Evolutionary conservation across 2,797 vertebrate species (phyloP), one percentile per base, ranked within the genome.

Genomic region (Uromys caudimaculatus): DNA sequence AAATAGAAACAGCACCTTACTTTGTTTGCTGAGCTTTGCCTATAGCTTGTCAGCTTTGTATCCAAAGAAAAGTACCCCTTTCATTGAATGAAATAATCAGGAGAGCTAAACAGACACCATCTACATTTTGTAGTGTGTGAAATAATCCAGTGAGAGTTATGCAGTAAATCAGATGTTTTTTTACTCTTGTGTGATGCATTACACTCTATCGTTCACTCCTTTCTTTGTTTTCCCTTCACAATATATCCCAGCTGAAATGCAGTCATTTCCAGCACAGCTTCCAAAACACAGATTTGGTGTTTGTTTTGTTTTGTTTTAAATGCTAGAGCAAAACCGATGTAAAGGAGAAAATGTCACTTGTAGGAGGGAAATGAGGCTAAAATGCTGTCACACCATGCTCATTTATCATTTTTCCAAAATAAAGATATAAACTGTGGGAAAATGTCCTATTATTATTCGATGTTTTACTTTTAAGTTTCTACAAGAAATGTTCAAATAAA

Each of bases 41-140:
- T 24, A 69, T 64, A 83, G 17, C 32, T 89, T 93, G 58, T 84
- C 77, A 90, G 85, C 93, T 96, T 52, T 76, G 13, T 81, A 79
- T 83, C 16, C 7, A 89, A 94, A 94, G 85, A 87, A 97, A 96
- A 95, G 82, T 86, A 87, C 47, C 6, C 50, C 35, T 94, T 90
- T 90, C 78, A 76, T 83, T 96, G 38, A n/a, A 92, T 81, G 24
- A 96, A 84, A 95, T 95, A 95, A 97, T 97, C 94, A 95, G 96
- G 82, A 94, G 52, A 92, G 19, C 32, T 93, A 95, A 96, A 79
- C 3, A 95, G 90, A 96, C 16, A 93, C 35, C n/a, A 47, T 3
- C 24, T 85, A 23, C 41, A 88, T 90, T 95, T 96, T 91, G 67
- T 27, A 87, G 27, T 83, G 75, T 89, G 64, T 54, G 94, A 90